Percentiles rank a stretch among this genome's conserved stretches.
Conservation (phyloP, 1,140 invertebrate species). For the Drosophila watanabei region DNA sequence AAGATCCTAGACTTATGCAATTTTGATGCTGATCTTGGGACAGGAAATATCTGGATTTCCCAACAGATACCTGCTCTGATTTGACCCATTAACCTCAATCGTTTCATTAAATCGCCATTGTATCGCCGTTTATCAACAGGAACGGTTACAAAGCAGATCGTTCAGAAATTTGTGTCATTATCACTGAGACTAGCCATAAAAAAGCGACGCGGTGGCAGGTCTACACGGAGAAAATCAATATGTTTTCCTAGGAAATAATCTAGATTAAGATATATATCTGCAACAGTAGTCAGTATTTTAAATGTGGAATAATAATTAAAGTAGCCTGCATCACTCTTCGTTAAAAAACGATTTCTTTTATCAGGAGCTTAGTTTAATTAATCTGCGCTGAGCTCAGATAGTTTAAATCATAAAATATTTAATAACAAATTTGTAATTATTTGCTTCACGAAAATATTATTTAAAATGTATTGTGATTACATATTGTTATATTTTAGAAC, state of each 20-base stretch:
- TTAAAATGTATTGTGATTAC: no score
- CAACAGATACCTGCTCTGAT: constrained; percentile 34
- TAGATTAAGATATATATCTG: no score
- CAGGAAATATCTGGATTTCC: constrained; percentile 7
- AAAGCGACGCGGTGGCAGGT: constrained; percentile 9
- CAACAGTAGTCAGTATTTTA: background rate
- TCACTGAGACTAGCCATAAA: constrained; percentile 47
- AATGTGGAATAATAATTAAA: background rate
- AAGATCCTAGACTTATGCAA: constrained; percentile 1
- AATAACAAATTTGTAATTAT: background rate
- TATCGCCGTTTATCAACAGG: constrained; percentile 54
- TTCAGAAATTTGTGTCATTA: constrained; percentile 70
- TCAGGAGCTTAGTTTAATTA: no score
- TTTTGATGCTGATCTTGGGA: constrained; percentile 6
- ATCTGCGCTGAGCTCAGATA: no score
- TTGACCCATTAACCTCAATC: constrained; percentile 43
- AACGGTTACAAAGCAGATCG: constrained; percentile 42
- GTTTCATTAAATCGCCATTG: constrained; percentile 53
- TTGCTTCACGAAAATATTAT: no score
- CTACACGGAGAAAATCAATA: background rate
- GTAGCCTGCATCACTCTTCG: background rate
- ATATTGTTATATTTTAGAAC: background rate
- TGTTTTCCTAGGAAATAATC: background rate
- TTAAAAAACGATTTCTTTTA: no score
- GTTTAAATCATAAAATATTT: background rate